Evolutionary conservation across 2,888 invertebrate species (phyloP).

Genomic region (Drosophila sordidapex): DNA sequence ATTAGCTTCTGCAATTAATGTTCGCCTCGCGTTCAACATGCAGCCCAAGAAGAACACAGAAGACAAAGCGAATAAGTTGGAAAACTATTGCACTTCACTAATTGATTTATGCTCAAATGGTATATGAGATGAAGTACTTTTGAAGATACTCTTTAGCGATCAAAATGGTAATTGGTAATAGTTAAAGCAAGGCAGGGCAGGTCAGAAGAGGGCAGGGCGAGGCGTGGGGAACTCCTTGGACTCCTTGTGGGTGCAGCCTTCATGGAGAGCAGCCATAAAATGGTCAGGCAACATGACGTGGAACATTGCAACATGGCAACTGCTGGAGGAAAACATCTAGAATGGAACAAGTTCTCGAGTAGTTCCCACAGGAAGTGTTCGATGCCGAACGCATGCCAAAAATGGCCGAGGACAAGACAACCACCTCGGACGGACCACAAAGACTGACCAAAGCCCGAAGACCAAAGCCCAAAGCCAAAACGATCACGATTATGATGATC

Average conservation of each 20-base stretch:
- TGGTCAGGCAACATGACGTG: conserved; percentile 52
- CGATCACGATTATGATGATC: conserved; percentile 78
- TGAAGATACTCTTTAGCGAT: conserved; percentile 26
- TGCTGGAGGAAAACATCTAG: conserved; percentile 27
- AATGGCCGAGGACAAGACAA: conserved; percentile 74
- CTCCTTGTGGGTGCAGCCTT: conserved; percentile 59
- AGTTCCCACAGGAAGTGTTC: conserved; percentile 78
- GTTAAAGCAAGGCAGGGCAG: neutral
- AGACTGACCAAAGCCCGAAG: conserved; percentile 37
- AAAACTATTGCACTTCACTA: conserved; percentile 69
- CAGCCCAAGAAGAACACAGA: conserved; percentile 27
- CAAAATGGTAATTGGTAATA: conserved; percentile 39
- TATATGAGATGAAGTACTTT: conserved; percentile 34
- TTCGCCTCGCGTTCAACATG: conserved; percentile 51
- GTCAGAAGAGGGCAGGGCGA: neutral
- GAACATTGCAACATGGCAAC: conserved; percentile 34
- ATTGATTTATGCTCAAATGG: conserved; percentile 69
- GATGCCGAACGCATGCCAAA: conserved; percentile 75
- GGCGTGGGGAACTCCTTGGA: conserved; percentile 1
- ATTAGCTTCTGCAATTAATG: conserved; percentile 60
- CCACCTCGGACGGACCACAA: conserved; percentile 51
- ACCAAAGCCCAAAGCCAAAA: conserved; percentile 40
- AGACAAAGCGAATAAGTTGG: conserved; percentile 11
- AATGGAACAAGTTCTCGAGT: conserved; percentile 61
- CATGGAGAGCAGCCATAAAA: conserved; percentile 44